phyloP scores from a whole-genome alignment of 2,113 vertebrate genomes.

The Petaurus breviceps region DNA sequence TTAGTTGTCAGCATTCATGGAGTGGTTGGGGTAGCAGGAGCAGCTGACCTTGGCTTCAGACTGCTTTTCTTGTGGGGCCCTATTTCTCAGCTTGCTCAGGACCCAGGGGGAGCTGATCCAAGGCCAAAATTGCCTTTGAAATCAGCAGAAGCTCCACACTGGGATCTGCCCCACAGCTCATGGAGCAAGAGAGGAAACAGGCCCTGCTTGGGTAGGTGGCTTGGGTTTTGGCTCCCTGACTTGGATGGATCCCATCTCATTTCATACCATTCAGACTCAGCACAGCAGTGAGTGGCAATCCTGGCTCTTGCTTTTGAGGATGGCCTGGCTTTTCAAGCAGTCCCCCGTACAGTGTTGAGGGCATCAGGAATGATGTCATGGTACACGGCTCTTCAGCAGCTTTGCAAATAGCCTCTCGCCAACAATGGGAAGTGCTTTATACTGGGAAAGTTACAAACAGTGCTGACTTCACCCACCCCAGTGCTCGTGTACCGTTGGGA shows the following conservation, averaged over 20 bases:
- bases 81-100: background rate
- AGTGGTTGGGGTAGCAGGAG: background rate
- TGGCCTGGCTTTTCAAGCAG: background rate
- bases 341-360: background rate
- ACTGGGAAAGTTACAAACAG: background rate
- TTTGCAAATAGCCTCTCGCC: background rate
- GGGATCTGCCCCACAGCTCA: background rate
- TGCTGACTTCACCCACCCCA: background rate
- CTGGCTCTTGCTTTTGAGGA: background rate
- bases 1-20: background rate
- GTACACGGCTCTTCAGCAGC: background rate
- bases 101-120: background rate
- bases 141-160: constrained; percentile 3
- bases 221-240: background rate
- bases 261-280: background rate
- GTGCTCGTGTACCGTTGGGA: background rate
- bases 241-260: constrained; percentile 1
- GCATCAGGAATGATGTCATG: background rate
- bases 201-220: background rate
- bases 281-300: background rate
- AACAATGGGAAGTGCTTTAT: background rate
- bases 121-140: background rate
- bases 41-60: background rate
- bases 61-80: background rate
- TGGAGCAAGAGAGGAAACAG: background rate